Evolutionary conservation across 2,113 vertebrate genomes (phyloP).

Genomic region (Tonatia bakeri): DNA sequence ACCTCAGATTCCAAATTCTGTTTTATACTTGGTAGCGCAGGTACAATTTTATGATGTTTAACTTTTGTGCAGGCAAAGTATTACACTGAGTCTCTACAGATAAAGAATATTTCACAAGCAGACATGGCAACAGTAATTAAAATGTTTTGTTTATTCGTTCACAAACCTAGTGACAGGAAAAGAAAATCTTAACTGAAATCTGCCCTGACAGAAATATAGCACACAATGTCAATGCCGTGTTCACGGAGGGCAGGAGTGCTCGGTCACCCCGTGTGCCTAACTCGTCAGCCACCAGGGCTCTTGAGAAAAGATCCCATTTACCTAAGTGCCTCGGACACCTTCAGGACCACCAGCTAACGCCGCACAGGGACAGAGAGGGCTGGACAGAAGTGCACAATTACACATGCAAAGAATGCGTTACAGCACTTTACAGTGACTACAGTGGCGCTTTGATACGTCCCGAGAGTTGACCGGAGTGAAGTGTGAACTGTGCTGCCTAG

Average conservation of each 20-base stretch:
- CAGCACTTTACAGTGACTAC: not conserved
- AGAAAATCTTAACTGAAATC: conserved; percentile 47
- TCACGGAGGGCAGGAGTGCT: conserved; percentile 34
- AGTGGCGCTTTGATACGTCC: not conserved
- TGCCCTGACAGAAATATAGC: conserved; percentile 65
- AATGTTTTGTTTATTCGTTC: conserved; percentile 79
- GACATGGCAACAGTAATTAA: conserved; percentile 39
- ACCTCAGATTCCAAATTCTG: not conserved
- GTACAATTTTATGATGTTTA: not conserved
- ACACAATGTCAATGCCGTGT: not conserved
- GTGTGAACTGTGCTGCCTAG: not conserved
- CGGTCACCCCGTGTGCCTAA: not conserved
- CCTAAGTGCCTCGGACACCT: not conserved
- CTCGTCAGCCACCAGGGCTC: not conserved
- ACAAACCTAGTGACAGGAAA: conserved; percentile 69
- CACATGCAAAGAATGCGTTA: fast-evolving
- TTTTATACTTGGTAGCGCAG: not conserved
- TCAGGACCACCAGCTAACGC: not conserved
- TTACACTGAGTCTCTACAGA: not conserved
- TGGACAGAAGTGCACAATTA: not conserved
- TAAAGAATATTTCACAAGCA: not conserved
- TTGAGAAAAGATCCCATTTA: not conserved
- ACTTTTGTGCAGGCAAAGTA: not conserved
- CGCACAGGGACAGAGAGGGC: not conserved
- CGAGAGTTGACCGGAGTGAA: not conserved